phyloP scores from a whole-genome alignment of 2,888 invertebrate genomes.

The Meloe dianella region DNA sequence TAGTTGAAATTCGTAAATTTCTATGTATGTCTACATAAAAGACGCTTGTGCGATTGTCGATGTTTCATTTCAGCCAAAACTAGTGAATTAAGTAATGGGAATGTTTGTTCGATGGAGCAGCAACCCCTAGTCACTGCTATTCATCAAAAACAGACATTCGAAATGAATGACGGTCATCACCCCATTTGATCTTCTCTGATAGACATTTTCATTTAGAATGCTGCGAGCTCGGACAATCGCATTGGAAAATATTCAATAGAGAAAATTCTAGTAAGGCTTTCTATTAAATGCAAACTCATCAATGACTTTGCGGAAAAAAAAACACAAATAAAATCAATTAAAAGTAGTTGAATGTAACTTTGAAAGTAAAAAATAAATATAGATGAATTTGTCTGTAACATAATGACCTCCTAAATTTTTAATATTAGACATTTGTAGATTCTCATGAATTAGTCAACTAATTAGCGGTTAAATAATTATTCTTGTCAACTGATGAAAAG shows the following conservation, averaged over 20 bases:
- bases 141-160: constrained; percentile 9
- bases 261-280: not conserved
- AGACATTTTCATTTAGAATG: constrained; percentile 16
- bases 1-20: not conserved
- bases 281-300: not conserved
- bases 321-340: not conserved
- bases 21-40: not conserved
- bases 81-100: constrained; percentile 17
- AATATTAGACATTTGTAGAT: not conserved
- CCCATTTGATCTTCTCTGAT: constrained; percentile 15
- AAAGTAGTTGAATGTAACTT: not conserved
- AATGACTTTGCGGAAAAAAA: not conserved
- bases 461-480: not conserved
- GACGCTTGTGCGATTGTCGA: constrained; percentile 1
- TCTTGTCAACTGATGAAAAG: not conserved
- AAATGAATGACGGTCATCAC: constrained; percentile 12
- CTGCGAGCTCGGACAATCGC: not conserved
- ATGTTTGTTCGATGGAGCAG: constrained; percentile 9
- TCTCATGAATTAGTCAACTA: not conserved
- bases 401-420: too few species aligned
- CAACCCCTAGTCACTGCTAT: not conserved
- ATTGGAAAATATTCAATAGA: not conserved
- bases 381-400: not conserved
- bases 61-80: constrained; percentile 8
- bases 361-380: too few species aligned